Percentiles rank a stretch among this genome's conserved stretches.
These are phyloP conservation scores for Serranus cabrilla DNA, from an alignment of 2,797 vertebrate genomes.

Conservation along the genomic window DNA sequence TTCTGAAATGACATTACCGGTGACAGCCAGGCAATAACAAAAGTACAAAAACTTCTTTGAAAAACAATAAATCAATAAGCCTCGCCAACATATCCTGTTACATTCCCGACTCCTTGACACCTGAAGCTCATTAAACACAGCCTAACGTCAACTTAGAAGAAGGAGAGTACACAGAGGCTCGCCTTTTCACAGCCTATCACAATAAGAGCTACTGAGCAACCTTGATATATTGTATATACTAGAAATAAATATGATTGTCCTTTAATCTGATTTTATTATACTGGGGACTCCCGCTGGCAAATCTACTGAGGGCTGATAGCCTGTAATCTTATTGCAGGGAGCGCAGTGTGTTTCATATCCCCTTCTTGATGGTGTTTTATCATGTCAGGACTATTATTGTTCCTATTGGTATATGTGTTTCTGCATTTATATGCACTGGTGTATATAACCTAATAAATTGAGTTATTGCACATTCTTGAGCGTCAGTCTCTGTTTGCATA, in stretches of 20 bases:
- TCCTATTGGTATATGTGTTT: slow-evolving; percentile 82
- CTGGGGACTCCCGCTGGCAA: slow-evolving; percentile 95
- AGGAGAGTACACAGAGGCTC: slow-evolving; percentile 83
- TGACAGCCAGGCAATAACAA: slow-evolving; percentile 84
- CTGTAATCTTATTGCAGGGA: slow-evolving; percentile 94
- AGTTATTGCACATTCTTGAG: slow-evolving; percentile 76
- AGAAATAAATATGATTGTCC: slow-evolving; percentile 97
- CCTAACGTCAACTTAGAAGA: slow-evolving; percentile 93
- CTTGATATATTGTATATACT: slow-evolving; percentile 94
- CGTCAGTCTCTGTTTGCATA: slow-evolving; percentile 70
- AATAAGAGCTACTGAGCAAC: slow-evolving; percentile 82
- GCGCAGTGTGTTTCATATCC: slow-evolving; percentile 85
- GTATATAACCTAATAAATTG: slow-evolving; percentile 80
- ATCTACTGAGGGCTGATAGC: slow-evolving; percentile 91
- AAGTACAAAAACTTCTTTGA: slow-evolving; percentile 81
- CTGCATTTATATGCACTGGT: slow-evolving; percentile 77
- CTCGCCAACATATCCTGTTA: slow-evolving; percentile 90
- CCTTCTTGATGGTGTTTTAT: slow-evolving; percentile 83
- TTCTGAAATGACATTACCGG: slow-evolving; percentile 80
- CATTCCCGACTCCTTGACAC: slow-evolving; percentile 88
- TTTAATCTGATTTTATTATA: slow-evolving; percentile 99
- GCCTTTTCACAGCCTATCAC: slow-evolving; percentile 82
- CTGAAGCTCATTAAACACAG: slow-evolving; percentile 93
- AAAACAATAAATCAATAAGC: slow-evolving; percentile 89
- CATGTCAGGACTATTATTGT: slow-evolving; percentile 85